Evolutionary conservation across 2,888 invertebrate species (phyloP), one percentile per base, ranked within the genome.

Genomic region (Polyommatus icarus): DNA sequence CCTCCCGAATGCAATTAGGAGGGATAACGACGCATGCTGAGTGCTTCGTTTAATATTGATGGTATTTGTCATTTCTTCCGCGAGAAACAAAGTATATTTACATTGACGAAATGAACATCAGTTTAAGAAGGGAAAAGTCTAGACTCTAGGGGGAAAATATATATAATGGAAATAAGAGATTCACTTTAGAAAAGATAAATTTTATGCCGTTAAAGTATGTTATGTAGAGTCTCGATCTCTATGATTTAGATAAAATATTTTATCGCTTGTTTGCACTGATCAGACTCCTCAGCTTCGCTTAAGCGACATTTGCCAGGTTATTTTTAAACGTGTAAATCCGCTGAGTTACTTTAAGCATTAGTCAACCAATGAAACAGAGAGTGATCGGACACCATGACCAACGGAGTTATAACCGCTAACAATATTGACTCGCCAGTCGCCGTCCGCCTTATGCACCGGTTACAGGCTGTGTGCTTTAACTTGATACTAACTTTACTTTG

Each of bases 21-120:
- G 72, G 72, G 72, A 72, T 72, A 40, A 40, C 72, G 72, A 36
- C 72, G 32, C 18, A 72, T 20, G 72, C n/a, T 40, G 40, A 72
- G 72, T 72, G 40, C 72, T 72, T 72, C 72, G 72, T 72, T 67
- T 72, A 40, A 72, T 40, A 72, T 72, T 72, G 10, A 72, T 72
- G 72, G 8, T 72, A 72, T 72, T 72, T 40, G 72, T 72, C 40
- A 72, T 40, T 40, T 72, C n/a, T 18, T 72, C 20, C 0, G 40
- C 36, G 20, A 67, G 24, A 20, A 67, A 67, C 5, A 67, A 61
- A 24, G 24, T 61, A 4, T 61, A 67, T 67, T 67, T 24, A 67
- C 29, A 15, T 15, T 10, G 67, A 67, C 15, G 67, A 32, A 67
- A 67, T 20, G 67, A 67, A 61, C 61, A 61, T 61, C 61, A 12